Evolutionary conservation across 2,113 vertebrate genomes (phyloP).

Genomic region (western clawed frog (Xenopus tropicalis)): DNA sequence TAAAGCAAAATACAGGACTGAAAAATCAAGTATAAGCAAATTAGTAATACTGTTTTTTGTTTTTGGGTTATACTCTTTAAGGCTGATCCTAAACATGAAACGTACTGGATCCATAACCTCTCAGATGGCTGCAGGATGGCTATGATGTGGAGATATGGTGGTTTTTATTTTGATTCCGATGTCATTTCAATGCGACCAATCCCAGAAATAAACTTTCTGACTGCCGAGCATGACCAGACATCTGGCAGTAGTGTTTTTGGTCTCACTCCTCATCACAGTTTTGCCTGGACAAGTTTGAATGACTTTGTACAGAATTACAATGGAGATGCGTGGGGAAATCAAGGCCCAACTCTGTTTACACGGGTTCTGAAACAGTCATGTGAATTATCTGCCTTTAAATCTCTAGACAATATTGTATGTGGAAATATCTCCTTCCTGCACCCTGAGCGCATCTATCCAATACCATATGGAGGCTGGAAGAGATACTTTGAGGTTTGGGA

Average conservation of each 20-base stretch:
- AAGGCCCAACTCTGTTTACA: conserved; percentile 66
- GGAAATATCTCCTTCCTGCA: conserved; percentile 59
- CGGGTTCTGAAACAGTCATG: conserved; percentile 63
- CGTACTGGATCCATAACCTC: conserved; percentile 64
- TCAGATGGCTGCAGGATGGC: conserved; percentile 66
- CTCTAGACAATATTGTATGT: conserved; percentile 50
- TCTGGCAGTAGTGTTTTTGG: conserved; percentile 71
- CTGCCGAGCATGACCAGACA: conserved; percentile 53
- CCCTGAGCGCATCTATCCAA: conserved; percentile 69
- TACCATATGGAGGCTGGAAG: conserved; percentile 55
- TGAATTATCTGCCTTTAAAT: conserved; percentile 57
- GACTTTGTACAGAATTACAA: conserved; percentile 38
- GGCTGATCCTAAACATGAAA: conserved; percentile 57
- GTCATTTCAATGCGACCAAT: conserved; percentile 70
- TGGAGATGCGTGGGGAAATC: conserved; percentile 64
- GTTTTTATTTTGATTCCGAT: conserved; percentile 72
- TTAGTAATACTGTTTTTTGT: too few species aligned
- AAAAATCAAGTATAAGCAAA: too few species aligned
- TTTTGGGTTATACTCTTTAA: conserved; percentile 27
- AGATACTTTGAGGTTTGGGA: conserved; percentile 66
- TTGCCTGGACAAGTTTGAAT: conserved; percentile 69
- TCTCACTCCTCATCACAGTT: conserved; percentile 62
- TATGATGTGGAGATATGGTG: conserved; percentile 67
- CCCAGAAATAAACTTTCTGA: conserved; percentile 62
- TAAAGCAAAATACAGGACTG: conserved; percentile 31